Base-by-base conservation (phyloP, 2,113 vertebrate species). In the Tachysurus fulvidraco region DNA sequence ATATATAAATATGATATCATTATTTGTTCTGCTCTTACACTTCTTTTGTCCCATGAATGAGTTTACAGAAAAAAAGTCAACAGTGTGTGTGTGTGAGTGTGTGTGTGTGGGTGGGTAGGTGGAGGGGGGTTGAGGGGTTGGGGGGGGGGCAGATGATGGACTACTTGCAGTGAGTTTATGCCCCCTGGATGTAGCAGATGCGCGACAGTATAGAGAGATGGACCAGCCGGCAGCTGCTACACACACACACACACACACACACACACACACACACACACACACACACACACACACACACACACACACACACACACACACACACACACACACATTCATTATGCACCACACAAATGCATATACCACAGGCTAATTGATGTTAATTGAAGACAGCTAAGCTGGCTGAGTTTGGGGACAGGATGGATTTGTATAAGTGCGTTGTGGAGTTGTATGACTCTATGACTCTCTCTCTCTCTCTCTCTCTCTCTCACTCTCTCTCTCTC, bases 331-430 rank as follows among this genome's bases (percentile, higher is more conserved):
- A 67, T 55, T 52, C 67, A 79, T 88, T 86, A 79, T 86, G 36
- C 74, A 62, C 76, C 59, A 83, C 76, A 76, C 85, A 88, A 84
- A 91, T 60, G 50, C 77, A 81, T 86, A 83, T 83, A 84, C 77
- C 85, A 84, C 77, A 78, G 87, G 67, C 80, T 87, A 87, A 88
- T 90, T 89, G 88, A 78, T 86, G 60, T 79, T 87, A 88, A 88
- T 79, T 83, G 84, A 86, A 81, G 80, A 69, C 79, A 46, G 52
- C 14, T 83, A 83, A 78, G 54, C 74, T 25, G 23, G 57, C 54
- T 7, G 19, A 73, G 64, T 81, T 83, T 44, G 41, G 80, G 14
- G 41, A 60, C 62, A 41, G 60, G 62, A 57, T 44, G 10, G 80
- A 52, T 64, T 79, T 79, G 52, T 57, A 41, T 64, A 67, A 60